A percentile compares a stretch with the other conserved stretches of the same genome.
Conservation (phyloP, 2,888 invertebrate species). For the Cephus nigrinus region DNA sequence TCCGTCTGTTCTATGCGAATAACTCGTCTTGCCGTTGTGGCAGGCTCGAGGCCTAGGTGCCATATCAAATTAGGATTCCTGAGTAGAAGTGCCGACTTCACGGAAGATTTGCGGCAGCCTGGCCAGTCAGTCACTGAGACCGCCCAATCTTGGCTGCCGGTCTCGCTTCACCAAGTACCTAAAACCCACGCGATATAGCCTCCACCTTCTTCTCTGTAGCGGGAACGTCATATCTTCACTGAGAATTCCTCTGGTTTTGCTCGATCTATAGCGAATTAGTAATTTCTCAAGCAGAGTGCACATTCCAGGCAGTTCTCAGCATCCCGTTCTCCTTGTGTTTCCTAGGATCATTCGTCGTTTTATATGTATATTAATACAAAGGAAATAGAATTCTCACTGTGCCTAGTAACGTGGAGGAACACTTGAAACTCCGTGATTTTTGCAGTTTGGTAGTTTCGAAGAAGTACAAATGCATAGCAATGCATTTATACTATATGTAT, state of each 20-base stretch:
- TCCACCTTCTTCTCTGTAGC: not conserved
- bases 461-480: not conserved
- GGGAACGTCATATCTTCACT: not conserved
- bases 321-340: not conserved
- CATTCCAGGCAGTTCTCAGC: not conserved
- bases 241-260: not conserved
- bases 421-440: not conserved
- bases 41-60: not conserved
- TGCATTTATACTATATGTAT: not conserved
- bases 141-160: constrained; percentile 8
- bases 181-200: constrained; percentile 11
- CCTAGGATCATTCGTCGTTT: not conserved
- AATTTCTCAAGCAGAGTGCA: not conserved
- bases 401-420: not conserved
- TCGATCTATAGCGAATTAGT: not conserved
- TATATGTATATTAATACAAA: not conserved
- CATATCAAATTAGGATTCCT: constrained; percentile 9
- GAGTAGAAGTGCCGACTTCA: constrained; percentile 23
- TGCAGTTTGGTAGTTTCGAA: not conserved
- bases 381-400: not conserved
- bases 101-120: constrained; percentile 27
- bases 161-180: not conserved
- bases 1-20: not conserved
- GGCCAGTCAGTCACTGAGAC: constrained; percentile 24
- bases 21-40: not conserved